Evolutionary conservation across 1,140 invertebrate genomes (phyloP).

Genomic region (Elymnias hypermnestra): DNA sequence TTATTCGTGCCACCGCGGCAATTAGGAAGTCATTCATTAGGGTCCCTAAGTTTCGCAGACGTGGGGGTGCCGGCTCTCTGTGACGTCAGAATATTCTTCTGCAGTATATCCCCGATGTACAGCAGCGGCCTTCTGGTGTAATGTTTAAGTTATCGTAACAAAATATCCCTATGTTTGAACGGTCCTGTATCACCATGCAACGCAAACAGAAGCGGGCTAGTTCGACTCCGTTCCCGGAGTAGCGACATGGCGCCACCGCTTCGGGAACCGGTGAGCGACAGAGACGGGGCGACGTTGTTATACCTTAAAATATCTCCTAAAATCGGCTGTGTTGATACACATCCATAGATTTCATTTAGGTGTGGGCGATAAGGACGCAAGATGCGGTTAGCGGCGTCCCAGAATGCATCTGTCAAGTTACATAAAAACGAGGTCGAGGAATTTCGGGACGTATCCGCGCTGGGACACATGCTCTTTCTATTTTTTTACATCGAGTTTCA

Average conservation of each 20-base stretch:
- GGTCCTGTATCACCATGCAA: conserved; percentile 34
- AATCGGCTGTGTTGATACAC: conserved; percentile 53
- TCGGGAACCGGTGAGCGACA: conserved; percentile 43
- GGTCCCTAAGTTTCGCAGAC: conserved; percentile 75
- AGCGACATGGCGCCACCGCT: conserved; percentile 48
- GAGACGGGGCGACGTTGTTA: conserved; percentile 40
- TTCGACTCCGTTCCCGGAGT: conserved; percentile 32
- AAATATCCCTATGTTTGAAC: conserved; percentile 14
- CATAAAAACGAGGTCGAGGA: conserved; percentile 67
- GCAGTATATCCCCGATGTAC: too few species aligned
- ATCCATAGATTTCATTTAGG: conserved; percentile 55
- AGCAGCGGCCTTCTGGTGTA: too few species aligned
- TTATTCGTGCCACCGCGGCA: conserved; percentile 69
- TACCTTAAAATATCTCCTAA: conserved; percentile 67
- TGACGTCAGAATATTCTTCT: conserved; percentile 60
- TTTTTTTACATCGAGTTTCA: conserved; percentile 65
- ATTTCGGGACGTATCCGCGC: conserved; percentile 65
- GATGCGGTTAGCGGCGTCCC: conserved; percentile 67
- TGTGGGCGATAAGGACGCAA: conserved; percentile 64
- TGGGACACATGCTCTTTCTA: conserved; percentile 62
- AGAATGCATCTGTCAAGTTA: conserved; percentile 72
- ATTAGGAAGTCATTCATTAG: conserved; percentile 75
- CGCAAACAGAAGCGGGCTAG: conserved; percentile 59
- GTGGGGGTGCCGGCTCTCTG: conserved; percentile 62
- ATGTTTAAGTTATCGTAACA: conserved; percentile 10